Evolutionary conservation across 1,140 invertebrate genomes (phyloP).

Genomic region (fruit fly (Drosophila melanogaster)): Release_6_plus_ISO1_MT NT_037436.4:560001-560500

Average conservation of each 20-base stretch:
- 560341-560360: slow-evolving; percentile 19
- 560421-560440: slow-evolving; percentile 17
- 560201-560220: background rate
- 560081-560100: background rate
- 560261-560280: background rate
- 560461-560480: slow-evolving; percentile 26
- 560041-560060: slow-evolving; percentile 7
- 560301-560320: slow-evolving; percentile 54
- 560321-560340: slow-evolving; percentile 64
- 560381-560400: slow-evolving; percentile 17
- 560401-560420: slow-evolving; percentile 13
- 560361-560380: slow-evolving; percentile 8
- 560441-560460: slow-evolving; percentile 30
- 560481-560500: slow-evolving; percentile 32
- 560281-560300: background rate
- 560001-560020: background rate
- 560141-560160: slow-evolving; percentile 1
- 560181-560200: slow-evolving; percentile 5
- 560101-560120: slow-evolving; percentile 4
- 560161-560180: background rate
- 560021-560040: background rate
- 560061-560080: slow-evolving; percentile 3
- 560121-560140: background rate
- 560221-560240: background rate
- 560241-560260: background rate